These are phyloP conservation scores for Mirounga angustirostris DNA, from an alignment of 2,113 vertebrate genomes.

Conservation along the genomic window DNA sequence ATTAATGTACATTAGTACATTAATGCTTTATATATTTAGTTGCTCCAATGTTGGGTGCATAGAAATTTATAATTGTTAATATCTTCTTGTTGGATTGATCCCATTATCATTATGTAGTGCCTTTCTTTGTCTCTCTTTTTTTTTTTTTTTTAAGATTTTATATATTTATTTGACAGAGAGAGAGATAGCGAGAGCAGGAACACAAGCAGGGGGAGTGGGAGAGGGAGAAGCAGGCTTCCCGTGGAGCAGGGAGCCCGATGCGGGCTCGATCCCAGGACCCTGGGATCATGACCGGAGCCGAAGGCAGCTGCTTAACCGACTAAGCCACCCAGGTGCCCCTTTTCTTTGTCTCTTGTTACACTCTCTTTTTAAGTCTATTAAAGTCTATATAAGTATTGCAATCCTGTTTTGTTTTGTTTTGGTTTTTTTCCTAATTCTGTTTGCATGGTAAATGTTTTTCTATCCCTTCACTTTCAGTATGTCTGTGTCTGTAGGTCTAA, in stretches of 20 bases:
- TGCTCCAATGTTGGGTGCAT: background rate
- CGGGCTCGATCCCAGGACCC: too few species aligned
- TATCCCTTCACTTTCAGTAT: background rate
- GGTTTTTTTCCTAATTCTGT: background rate
- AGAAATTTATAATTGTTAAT: background rate
- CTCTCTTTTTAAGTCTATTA: background rate
- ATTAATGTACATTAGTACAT: too few species aligned
- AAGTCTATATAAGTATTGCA: background rate
- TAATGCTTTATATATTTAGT: background rate
- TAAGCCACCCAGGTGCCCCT: too few species aligned
- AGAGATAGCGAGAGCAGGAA: too few species aligned
- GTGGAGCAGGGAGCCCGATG: too few species aligned
- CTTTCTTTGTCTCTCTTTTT: background rate
- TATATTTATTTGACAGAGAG: too few species aligned
- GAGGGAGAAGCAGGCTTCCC: too few species aligned
- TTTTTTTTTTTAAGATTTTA: too few species aligned
- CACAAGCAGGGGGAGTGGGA: too few species aligned
- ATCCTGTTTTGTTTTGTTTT: background rate
- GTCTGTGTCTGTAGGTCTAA: background rate
- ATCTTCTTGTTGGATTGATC: background rate
- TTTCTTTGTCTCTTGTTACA: background rate
- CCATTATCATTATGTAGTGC: background rate
- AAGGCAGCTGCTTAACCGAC: too few species aligned
- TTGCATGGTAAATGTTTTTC: background rate
- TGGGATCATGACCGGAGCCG: too few species aligned